Conservation (phyloP, 2,888 invertebrate genomes). For the Zygaena filipendulae region DNA sequence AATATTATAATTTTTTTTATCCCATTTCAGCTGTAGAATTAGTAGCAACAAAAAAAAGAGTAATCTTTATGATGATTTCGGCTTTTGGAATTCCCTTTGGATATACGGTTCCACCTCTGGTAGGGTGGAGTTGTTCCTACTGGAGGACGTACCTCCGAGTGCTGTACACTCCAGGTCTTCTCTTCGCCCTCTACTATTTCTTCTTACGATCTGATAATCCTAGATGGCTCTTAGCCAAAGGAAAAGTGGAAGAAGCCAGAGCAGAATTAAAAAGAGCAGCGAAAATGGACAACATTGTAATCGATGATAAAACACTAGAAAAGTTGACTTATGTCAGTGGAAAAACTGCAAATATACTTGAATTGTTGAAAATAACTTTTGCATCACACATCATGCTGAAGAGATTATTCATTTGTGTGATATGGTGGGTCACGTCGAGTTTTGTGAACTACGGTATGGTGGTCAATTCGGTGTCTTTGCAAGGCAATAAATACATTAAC, state of each 20-base stretch:
- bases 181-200: constrained; percentile 74
- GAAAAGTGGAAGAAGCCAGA: constrained; percentile 72
- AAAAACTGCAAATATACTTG: too few relatives aligned
- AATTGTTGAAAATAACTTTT: constrained; percentile 37
- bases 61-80: constrained; percentile 31
- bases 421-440: constrained; percentile 72
- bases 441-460: constrained; percentile 83
- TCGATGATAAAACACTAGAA: constrained; percentile 27
- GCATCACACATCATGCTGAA: constrained; percentile 32
- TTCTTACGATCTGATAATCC: constrained; percentile 78
- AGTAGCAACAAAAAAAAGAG: constrained; percentile 37
- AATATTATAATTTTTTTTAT: too few relatives aligned
- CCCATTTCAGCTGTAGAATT: constrained; percentile 49
- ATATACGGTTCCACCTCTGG: constrained; percentile 24
- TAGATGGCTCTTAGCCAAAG: constrained; percentile 82
- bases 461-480: constrained; percentile 77
- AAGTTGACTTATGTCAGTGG: too few relatives aligned
- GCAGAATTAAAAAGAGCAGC: constrained; percentile 54
- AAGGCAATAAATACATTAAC: constrained; percentile 81
- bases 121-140: constrained; percentile 58
- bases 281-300: constrained; percentile 29
- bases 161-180: constrained; percentile 74
- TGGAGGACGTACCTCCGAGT: constrained; percentile 76
- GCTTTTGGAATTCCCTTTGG: constrained; percentile 33
- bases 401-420: constrained; percentile 42